Evolutionary conservation across 2,797 vertebrate genomes (phyloP).

Genomic region (Xyrichtys novacula): DNA sequence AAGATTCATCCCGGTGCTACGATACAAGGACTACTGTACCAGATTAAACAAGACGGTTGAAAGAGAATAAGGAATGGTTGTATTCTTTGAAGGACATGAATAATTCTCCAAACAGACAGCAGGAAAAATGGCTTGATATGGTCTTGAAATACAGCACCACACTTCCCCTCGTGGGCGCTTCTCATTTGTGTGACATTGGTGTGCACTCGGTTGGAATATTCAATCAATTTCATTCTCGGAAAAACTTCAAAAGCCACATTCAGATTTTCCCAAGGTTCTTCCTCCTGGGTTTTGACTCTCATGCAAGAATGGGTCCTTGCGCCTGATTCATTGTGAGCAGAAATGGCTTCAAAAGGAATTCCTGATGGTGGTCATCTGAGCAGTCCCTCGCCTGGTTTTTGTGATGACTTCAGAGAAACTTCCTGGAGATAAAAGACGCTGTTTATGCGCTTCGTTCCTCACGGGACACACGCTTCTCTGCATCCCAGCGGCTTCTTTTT

Average conservation of each 20-base stretch:
- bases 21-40: background rate
- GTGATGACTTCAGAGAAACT: conserved; percentile 40
- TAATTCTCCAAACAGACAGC: conserved; percentile 53
- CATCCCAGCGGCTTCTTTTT: conserved; percentile 19
- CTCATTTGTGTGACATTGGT: conserved; percentile 50
- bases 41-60: conserved; percentile 21
- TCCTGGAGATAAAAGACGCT: conserved; percentile 19
- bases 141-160: conserved; percentile 36
- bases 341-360: conserved; percentile 71
- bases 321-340: conserved; percentile 47
- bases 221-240: conserved; percentile 51
- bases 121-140: background rate
- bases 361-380: conserved; percentile 58
- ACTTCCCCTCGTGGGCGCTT: conserved; percentile 23
- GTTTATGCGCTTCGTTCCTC: conserved; percentile 4
- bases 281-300: conserved; percentile 56
- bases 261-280: conserved; percentile 42
- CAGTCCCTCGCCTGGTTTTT: conserved; percentile 38
- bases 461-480: background rate
- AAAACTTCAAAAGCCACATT: conserved; percentile 60
- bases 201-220: conserved; percentile 56
- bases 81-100: conserved; percentile 56
- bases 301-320: background rate
- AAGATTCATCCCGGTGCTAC: background rate
- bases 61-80: conserved; percentile 50